Evolutionary conservation across 2,797 vertebrate species (phyloP), one percentile per base, ranked within the genome.

Genomic region (Bradypus variegatus): DNA sequence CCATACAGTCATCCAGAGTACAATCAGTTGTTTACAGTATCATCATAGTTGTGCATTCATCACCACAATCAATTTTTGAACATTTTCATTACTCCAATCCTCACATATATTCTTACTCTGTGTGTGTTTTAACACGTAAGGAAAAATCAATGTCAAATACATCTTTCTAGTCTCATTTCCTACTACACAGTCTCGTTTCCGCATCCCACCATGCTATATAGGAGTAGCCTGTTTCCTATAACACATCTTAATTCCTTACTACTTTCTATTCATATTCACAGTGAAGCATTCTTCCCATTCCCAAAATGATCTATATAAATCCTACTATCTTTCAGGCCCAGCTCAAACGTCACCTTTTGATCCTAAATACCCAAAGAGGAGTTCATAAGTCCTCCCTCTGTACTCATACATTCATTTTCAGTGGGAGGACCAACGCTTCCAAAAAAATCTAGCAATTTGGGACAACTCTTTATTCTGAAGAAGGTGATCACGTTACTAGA

Each of bases 191-290:
- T 31, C 38, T 76, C 45, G 38, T 81, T 94, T 75, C 62, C 45
- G 9, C 77, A 69, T 50, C 50, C 13, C 88, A 93, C 65, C 72
- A 86, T 60, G 41, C 45, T 70, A 60, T n/a, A 77, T 41, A 93
- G 72, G 60, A 9, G 21, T 85, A 93, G 86, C 41, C 69, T 82
- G 60, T 41, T 83, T 84, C 45, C 62, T 85, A 75, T 2, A 79
- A 80, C 69, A 91, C 8, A 93, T 12, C 19, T n/a, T 76, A 38
- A 79, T 69, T 45, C 38, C n/a, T 48, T 87, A 64, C 25, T 65
- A 65, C 73, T 89, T 89, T 80, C 86, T 83, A 80, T 38, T 94
- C 69, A 79, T 9, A 78, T 89, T 89, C 72, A 58, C 60, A 84
- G 48, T n/a, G 21, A 91, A 94, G 45, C 29, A 65, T 88, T 86